Percentiles rank a stretch among this genome's conserved stretches.
These are phyloP conservation scores for Spilarctia lutea DNA, from an alignment of 2,888 invertebrate genomes.

Conservation along the genomic window DNA sequence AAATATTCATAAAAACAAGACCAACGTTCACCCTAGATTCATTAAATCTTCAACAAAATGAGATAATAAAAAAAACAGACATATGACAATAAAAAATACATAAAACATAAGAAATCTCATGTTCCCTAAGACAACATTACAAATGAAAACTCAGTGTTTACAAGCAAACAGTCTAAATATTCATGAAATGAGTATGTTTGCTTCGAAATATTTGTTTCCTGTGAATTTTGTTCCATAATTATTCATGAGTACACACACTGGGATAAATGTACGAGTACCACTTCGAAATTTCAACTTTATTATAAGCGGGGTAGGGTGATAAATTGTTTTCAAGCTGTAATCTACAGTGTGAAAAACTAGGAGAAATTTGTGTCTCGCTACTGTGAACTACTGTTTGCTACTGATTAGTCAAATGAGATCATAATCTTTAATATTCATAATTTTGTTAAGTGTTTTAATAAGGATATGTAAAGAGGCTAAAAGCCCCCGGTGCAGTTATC, in stretches of 20 bases:
- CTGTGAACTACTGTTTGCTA: conserved; percentile 69
- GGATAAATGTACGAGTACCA: conserved; percentile 14
- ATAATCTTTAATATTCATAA: conserved; percentile 26
- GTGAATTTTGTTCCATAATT: conserved; percentile 47
- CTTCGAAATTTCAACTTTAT: conserved; percentile 18
- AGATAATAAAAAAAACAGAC: background rate
- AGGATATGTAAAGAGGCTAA: conserved; percentile 13
- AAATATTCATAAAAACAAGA: conserved; percentile 23
- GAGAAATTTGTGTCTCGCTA: conserved; percentile 52
- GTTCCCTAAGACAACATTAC: conserved; percentile 38
- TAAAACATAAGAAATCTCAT: conserved; percentile 32
- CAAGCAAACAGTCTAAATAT: conserved; percentile 50
- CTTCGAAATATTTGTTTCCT: conserved; percentile 52
- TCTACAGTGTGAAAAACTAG: conserved; percentile 41
- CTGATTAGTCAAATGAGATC: conserved; percentile 49
- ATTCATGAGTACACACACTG: conserved; percentile 44
- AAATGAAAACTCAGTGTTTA: conserved; percentile 47
- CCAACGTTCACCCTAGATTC: conserved; percentile 14
- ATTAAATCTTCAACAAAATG: conserved; percentile 10
- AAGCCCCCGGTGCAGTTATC: background rate
- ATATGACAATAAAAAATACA: conserved; percentile 24
- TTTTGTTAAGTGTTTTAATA: conserved; percentile 25
- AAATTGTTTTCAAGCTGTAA: background rate
- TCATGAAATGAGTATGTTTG: conserved; percentile 42
- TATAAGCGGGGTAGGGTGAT: background rate